Evolutionary conservation across 1,140 invertebrate genomes (phyloP), one percentile per base, ranked within the genome.

Genomic region (Macrosteles quadrilineatus): DNA sequence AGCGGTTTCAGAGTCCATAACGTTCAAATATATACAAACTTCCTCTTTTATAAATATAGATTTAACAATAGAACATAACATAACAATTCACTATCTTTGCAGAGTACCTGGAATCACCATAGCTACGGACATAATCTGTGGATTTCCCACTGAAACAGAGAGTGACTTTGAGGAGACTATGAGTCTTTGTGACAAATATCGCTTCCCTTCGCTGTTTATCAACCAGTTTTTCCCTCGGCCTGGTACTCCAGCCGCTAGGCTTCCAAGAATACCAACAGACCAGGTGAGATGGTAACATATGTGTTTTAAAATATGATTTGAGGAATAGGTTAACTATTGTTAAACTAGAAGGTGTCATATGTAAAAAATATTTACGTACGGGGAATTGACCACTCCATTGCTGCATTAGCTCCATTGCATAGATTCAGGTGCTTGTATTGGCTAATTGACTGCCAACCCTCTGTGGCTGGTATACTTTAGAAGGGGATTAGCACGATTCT

Each of bases 61-160:
- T n/a, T n/a, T n/a, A n/a, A n/a, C n/a, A n/a, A n/a, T n/a, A n/a
- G n/a, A n/a, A n/a, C n/a, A n/a, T n/a, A n/a, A n/a, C n/a, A n/a
- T n/a, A n/a, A n/a, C n/a, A n/a, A n/a, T n/a, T n/a, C n/a, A n/a
- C n/a, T n/a, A n/a, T n/a, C n/a, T n/a, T n/a, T n/a, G n/a, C 71
- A 93, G 91, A 74, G 92, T 97, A 2, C 90, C 91, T 0, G 89
- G 89, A 2, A 86, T 98, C 9, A 98, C 95, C 1, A 95, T 99
- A 75, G 97, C 96, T 0, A 99, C 98, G 0, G 98, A 99, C 80
- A 93, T 99, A 36, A 99, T 99, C 76, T 98, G 97, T 82, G 98
- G 97, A 0, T 99, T 98, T 81, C 98, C 98, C 0, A 98, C 94
- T 1, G 98, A 99, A 85, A 98, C 93, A 0, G 89, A 93, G 23